Conservation (phyloP, 2,888 invertebrate species). For the Gonocerus acuteangulatus region DNA sequence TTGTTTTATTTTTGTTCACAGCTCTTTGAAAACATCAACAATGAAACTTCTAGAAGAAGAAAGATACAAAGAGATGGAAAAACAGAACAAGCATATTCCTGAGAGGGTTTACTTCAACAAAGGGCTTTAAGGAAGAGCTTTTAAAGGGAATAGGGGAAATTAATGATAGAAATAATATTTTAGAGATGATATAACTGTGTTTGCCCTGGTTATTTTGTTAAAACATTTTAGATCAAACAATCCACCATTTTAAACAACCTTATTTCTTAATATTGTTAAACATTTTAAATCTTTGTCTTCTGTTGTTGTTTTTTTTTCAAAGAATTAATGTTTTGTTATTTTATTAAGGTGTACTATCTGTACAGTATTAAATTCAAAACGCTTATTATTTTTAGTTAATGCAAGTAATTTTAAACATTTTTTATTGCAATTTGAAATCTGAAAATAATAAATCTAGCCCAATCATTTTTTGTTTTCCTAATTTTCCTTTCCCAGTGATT, state of each 20-base stretch:
- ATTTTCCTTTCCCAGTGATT: not conserved
- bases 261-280: no score
- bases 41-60: slow-evolving; percentile 66
- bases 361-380: not conserved
- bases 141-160: no score
- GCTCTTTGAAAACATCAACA: slow-evolving; percentile 61
- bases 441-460: no score
- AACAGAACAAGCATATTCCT: slow-evolving; percentile 55
- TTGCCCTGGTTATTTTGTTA: no score
- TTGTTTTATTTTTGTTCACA: slow-evolving; percentile 44
- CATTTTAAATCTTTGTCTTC: no score
- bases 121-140: slow-evolving; percentile 55
- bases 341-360: not conserved
- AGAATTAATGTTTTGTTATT: not conserved
- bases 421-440: no score
- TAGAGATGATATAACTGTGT: no score
- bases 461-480: no score
- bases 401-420: not conserved
- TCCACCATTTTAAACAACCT: no score
- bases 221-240: no score
- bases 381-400: not conserved
- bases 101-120: slow-evolving; percentile 78
- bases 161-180: no score
- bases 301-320: not conserved
- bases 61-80: slow-evolving; percentile 60